These are phyloP conservation scores for Venusia cambrica DNA, from an alignment of 2,888 invertebrate genomes.

Conservation along the genomic window DNA sequence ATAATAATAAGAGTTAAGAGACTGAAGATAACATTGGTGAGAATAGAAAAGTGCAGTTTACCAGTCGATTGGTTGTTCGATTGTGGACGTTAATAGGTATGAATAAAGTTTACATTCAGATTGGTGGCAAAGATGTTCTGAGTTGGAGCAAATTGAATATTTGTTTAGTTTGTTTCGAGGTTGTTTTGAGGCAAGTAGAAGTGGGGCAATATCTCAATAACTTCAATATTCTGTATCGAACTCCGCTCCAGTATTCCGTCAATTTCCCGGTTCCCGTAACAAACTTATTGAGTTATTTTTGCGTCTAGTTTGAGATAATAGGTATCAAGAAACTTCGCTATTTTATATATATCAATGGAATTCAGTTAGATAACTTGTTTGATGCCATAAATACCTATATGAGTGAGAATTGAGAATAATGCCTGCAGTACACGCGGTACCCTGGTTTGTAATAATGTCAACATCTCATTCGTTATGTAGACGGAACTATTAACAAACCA, in stretches of 20 bases:
- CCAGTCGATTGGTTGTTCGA: conserved; percentile 24
- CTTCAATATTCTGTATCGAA: neutral
- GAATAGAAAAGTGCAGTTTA: conserved; percentile 20
- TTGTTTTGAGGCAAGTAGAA: conserved; percentile 13
- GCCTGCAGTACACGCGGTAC: too few species aligned
- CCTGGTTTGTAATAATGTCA: too few species aligned
- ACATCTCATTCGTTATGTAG: too few species aligned
- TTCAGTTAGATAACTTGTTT: too few species aligned
- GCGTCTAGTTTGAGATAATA: too few species aligned
- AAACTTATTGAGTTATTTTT: too few species aligned
- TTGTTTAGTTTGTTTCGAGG: conserved; percentile 15
- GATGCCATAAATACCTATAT: too few species aligned
- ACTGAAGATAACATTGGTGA: conserved; percentile 14
- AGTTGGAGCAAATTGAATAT: conserved; percentile 19
- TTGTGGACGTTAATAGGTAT: conserved; percentile 26
- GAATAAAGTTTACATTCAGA: conserved; percentile 30
- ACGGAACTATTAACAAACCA: too few species aligned
- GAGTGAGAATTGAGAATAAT: too few species aligned
- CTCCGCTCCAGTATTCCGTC: neutral
- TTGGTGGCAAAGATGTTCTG: conserved; percentile 17
- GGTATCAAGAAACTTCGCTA: too few species aligned
- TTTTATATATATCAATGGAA: too few species aligned
- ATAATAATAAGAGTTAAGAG: conserved; percentile 21
- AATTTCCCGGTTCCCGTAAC: too few species aligned
- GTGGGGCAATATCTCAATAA: conserved; percentile 14